phyloP scores from a whole-genome alignment of 2,888 invertebrate species.

The Rapana venosa region DNA sequence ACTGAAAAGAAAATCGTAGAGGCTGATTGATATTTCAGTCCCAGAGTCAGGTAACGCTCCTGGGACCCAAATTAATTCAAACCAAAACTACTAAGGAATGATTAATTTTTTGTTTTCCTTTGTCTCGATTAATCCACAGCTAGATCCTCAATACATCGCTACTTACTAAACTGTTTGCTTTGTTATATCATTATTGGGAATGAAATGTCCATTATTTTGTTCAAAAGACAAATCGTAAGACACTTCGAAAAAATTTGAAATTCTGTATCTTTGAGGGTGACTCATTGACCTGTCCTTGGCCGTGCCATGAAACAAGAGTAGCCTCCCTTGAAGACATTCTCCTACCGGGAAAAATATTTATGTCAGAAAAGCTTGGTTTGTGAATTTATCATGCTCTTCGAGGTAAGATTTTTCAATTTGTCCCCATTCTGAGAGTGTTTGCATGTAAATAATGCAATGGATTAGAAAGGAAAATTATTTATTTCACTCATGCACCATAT shows the following conservation, averaged over 20 bases:
- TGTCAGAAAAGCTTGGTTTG: neutral
- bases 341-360: neutral
- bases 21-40: no score
- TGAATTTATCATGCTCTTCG: conserved; percentile 32
- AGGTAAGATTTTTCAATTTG: conserved; percentile 31
- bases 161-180: neutral
- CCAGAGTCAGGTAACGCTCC: no score
- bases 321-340: conserved; percentile 8
- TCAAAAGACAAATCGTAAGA: neutral
- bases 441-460: neutral
- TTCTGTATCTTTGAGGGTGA: no score
- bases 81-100: no score
- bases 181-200: neutral
- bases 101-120: no score
- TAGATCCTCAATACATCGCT: neutral
- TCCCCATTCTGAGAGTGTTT: neutral
- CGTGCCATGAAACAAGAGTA: neutral
- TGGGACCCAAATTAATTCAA: no score
- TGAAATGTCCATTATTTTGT: neutral
- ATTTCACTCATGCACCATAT: neutral
- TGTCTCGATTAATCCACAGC: no score
- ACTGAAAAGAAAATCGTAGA: no score
- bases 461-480: neutral
- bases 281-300: neutral
- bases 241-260: no score